phyloP scores from a whole-genome alignment of 2,888 invertebrate species.

The Dioctria linearis region DNA sequence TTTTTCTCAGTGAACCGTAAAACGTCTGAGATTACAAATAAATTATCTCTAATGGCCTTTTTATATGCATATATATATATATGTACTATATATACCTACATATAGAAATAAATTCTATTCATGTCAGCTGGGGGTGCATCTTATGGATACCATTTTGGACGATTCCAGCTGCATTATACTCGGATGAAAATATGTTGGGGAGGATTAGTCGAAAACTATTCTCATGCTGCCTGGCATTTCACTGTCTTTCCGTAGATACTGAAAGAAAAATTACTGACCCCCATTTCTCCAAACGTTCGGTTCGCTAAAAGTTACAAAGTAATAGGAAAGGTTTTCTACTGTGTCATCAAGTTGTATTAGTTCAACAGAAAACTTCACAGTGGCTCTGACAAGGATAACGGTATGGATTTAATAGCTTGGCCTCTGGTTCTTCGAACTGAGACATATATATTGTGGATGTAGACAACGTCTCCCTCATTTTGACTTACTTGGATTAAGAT shows the following conservation, averaged over 20 bases:
- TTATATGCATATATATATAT: background rate
- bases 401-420: too few relatives aligned
- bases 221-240: background rate
- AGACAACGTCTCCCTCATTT: too few relatives aligned
- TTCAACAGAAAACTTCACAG: background rate
- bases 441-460: too few relatives aligned
- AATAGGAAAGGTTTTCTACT: conserved; percentile 5
- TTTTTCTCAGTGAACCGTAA: conserved; percentile 57
- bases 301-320: background rate
- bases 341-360: conserved; percentile 14
- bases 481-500: too few relatives aligned
- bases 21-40: conserved; percentile 69
- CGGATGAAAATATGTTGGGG: conserved; percentile 4
- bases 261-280: conserved; percentile 26
- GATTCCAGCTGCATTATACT: background rate
- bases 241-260: background rate
- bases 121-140: conserved; percentile 8
- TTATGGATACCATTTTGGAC: background rate
- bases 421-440: too few relatives aligned
- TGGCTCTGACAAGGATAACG: too few relatives aligned
- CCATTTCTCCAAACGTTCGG: background rate
- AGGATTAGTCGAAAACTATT: conserved; percentile 10
- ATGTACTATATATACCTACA: too few relatives aligned
- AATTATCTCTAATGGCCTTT: conserved; percentile 68
- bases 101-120: background rate